phyloP scores from a whole-genome alignment of 2,888 invertebrate species.

The Choristoneura rosaceana region DNA sequence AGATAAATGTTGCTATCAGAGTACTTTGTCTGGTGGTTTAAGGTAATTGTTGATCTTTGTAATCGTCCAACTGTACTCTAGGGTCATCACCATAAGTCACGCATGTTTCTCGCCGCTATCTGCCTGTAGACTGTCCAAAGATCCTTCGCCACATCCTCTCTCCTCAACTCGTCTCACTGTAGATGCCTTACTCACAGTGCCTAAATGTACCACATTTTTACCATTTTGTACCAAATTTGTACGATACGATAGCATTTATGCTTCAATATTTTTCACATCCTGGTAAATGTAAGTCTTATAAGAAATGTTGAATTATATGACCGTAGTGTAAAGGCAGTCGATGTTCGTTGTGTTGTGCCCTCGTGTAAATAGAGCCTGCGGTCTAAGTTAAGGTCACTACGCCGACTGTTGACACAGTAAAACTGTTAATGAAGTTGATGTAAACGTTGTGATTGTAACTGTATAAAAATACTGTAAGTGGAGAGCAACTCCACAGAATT shows the following conservation, averaged over 20 bases:
- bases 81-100: slow-evolving; percentile 43
- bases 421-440: slow-evolving; percentile 50
- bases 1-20: slow-evolving; percentile 63
- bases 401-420: slow-evolving; percentile 53
- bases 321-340: slow-evolving; percentile 50
- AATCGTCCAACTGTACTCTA: slow-evolving; percentile 44
- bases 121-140: slow-evolving; percentile 30
- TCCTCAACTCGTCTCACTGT: slow-evolving; percentile 89
- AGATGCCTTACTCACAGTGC: slow-evolving; percentile 95
- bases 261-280: slow-evolving; percentile 76
- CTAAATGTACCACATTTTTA: slow-evolving; percentile 79
- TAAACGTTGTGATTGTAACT: slow-evolving; percentile 57
- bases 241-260: slow-evolving; percentile 73
- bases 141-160: slow-evolving; percentile 46
- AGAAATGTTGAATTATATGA: slow-evolving; percentile 62
- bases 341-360: slow-evolving; percentile 44
- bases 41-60: slow-evolving; percentile 33
- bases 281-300: slow-evolving; percentile 70
- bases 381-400: slow-evolving; percentile 48
- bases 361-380: slow-evolving; percentile 40
- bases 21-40: slow-evolving; percentile 45
- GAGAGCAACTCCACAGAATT: slow-evolving; percentile 34
- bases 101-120: slow-evolving; percentile 15
- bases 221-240: slow-evolving; percentile 82
- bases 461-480: slow-evolving; percentile 48